These are phyloP conservation scores for Ranitomeya imitator DNA, from an alignment of 2,113 vertebrate species.

Conservation along the genomic window DNA sequence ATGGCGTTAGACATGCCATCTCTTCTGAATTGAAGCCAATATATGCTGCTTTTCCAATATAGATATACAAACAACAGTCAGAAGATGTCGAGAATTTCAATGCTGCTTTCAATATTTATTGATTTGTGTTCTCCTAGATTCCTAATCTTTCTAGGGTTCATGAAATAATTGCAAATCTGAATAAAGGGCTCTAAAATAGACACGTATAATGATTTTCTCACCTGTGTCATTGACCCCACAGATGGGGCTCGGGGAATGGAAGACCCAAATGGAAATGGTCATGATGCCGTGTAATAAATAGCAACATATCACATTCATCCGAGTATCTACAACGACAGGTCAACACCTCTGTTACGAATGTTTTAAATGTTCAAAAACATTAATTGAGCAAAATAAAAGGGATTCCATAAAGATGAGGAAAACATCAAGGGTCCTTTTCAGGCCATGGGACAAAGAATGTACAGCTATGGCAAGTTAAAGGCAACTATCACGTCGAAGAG, in stretches of 20 bases:
- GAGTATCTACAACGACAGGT: not conserved
- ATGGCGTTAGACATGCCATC: constrained; percentile 83
- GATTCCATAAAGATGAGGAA: not conserved
- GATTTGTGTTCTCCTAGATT: no score
- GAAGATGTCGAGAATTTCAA: not conserved
- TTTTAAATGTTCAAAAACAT: not conserved
- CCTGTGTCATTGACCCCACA: not conserved
- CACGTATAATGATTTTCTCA: not conserved
- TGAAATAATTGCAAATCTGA: not conserved
- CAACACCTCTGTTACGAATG: not conserved
- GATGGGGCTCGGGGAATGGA: not conserved
- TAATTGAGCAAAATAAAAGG: not conserved
- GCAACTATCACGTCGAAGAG: no score
- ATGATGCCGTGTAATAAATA: not conserved
- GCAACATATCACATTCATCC: not conserved
- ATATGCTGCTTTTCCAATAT: constrained; percentile 37
- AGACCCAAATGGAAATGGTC: not conserved
- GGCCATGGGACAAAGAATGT: not conserved
- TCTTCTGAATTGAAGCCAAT: constrained; percentile 69
- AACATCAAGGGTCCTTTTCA: not conserved
- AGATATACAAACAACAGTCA: not conserved
- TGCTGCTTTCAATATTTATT: not conserved
- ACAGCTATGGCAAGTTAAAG: not conserved
- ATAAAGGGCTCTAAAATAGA: constrained; percentile 8
- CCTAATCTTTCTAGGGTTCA: not conserved